Evolutionary conservation across 2,113 vertebrate genomes (phyloP), one percentile per base, ranked within the genome.

Genomic region (human (Homo sapiens)): DNA sequence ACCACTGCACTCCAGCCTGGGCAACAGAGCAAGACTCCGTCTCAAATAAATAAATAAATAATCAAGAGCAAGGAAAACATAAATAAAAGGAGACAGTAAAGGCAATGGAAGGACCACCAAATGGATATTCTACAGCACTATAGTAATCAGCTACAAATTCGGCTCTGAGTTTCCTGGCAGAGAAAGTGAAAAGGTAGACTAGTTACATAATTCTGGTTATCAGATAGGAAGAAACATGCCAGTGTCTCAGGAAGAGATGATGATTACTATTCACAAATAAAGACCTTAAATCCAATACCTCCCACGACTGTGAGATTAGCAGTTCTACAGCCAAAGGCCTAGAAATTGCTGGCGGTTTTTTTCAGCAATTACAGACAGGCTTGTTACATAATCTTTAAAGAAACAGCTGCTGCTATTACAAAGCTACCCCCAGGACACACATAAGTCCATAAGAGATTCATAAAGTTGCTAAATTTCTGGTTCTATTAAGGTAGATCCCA

Each of bases 201-300:
- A 93, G 90, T 97, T 98, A 96, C 76, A 96, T 97, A 98, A 97
- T 97, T 97, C 94, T 96, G 92, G 96, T 85, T 85, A 94, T 92
- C 81, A 96, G 88, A 90, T 76, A 97, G 79, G 90, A 97, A 96
- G 90, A 96, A 97, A 98, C 27, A 90, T 70, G 94, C 61, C 86
- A 97, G 45, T 93, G 43, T 97, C 87, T 97, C 79, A 88, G 76
- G 52, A 82, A 96, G 25, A 97, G 94, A 94, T 95, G 73, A 90
- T 94, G 83, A 97, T 97, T 96, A 92, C 92, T 96, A 94, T 90
- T 96, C n/a, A 73, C 88, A 97, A 96, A 96, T 92, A 97, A 98
- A 96, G 88, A 88, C 72, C 96, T 94, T 92, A 98, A 96, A 93
- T 92, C 57, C 57, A 98, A 88, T 90, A 96, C 38, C 87, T 96